phyloP scores from a whole-genome alignment of 2,888 invertebrate genomes.

The Metacarcinus magister region DNA sequence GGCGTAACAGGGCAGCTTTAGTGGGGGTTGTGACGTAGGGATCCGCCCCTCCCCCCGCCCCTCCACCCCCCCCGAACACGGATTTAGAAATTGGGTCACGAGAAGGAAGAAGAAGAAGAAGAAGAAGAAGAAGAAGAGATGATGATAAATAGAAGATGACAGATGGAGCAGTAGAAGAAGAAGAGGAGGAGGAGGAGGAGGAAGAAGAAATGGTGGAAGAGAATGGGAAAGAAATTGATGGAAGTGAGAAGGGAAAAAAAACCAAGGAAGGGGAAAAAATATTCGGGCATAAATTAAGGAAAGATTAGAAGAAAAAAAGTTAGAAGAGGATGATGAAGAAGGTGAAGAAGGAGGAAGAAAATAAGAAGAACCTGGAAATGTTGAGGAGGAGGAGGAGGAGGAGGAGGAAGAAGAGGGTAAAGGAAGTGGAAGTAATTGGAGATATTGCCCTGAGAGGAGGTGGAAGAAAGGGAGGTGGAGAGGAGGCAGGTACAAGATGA shows the following conservation, averaged over 20 bases:
- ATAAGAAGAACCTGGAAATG: background rate
- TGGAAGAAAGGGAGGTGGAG: background rate
- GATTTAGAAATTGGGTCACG: slow-evolving; percentile 48
- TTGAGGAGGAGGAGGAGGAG: background rate
- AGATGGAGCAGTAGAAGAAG: background rate
- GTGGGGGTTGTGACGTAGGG: background rate
- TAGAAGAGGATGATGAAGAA: background rate
- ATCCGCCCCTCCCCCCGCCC: background rate
- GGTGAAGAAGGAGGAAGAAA: background rate
- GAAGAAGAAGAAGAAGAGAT: background rate
- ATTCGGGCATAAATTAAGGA: too few relatives aligned
- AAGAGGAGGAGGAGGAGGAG: background rate
- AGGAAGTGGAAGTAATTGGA: too few relatives aligned
- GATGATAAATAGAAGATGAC: too few relatives aligned
- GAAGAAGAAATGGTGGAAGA: background rate
- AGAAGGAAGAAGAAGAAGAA: background rate
- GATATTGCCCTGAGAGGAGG: background rate
- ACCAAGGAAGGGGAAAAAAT: too few relatives aligned
- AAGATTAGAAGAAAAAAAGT: too few relatives aligned
- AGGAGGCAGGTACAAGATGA: background rate
- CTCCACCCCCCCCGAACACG: background rate
- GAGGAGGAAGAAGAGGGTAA: background rate
- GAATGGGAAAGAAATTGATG: background rate
- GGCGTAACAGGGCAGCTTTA: slow-evolving; percentile 28
- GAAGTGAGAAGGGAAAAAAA: too few relatives aligned